These are phyloP conservation scores for Pandemis heparana DNA, from an alignment of 2,888 invertebrate genomes.

Conservation along the genomic window DNA sequence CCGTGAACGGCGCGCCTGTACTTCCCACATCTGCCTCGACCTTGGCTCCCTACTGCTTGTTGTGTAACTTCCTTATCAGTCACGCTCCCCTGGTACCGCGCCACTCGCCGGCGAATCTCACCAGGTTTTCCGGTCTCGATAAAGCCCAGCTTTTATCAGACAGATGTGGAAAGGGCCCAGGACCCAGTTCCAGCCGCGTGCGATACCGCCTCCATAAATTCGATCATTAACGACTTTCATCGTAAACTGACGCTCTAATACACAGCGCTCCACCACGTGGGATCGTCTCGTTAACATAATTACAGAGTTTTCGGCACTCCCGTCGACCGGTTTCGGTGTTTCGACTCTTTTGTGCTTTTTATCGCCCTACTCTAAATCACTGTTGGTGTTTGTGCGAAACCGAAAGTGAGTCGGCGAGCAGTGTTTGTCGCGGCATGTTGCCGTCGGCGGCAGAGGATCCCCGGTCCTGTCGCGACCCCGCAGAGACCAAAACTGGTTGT, in stretches of 20 bases:
- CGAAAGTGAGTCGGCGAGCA: slow-evolving; percentile 80
- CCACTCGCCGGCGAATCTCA: slow-evolving; percentile 69
- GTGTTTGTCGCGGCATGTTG: slow-evolving; percentile 60
- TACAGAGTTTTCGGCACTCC: slow-evolving; percentile 70
- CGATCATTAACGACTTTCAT: slow-evolving; percentile 43
- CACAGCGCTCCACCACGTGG: slow-evolving; percentile 60
- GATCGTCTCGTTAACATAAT: slow-evolving; percentile 76
- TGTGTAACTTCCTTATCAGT: slow-evolving; percentile 82
- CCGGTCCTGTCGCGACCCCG: slow-evolving; percentile 52
- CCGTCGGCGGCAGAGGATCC: slow-evolving; percentile 58
- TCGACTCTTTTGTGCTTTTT: slow-evolving; percentile 63
- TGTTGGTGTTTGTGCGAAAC: slow-evolving; percentile 76
- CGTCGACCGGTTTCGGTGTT: slow-evolving; percentile 69
- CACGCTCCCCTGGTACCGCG: slow-evolving; percentile 71
- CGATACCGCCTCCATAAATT: slow-evolving; percentile 52
- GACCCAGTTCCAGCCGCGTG: slow-evolving; percentile 53
- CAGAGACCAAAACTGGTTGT: slow-evolving; percentile 48
- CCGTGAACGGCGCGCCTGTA: slow-evolving; percentile 77
- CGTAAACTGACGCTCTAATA: slow-evolving; percentile 48
- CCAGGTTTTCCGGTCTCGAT: slow-evolving; percentile 80
- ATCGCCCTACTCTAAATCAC: slow-evolving; percentile 69
- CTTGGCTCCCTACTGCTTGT: slow-evolving; percentile 77
- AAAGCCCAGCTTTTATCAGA: slow-evolving; percentile 63
- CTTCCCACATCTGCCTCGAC: slow-evolving; percentile 84
- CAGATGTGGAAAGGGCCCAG: slow-evolving; percentile 58